Evolutionary conservation across 2,888 invertebrate species (phyloP).

Genomic region (Rugalucina vietnamica): DNA sequence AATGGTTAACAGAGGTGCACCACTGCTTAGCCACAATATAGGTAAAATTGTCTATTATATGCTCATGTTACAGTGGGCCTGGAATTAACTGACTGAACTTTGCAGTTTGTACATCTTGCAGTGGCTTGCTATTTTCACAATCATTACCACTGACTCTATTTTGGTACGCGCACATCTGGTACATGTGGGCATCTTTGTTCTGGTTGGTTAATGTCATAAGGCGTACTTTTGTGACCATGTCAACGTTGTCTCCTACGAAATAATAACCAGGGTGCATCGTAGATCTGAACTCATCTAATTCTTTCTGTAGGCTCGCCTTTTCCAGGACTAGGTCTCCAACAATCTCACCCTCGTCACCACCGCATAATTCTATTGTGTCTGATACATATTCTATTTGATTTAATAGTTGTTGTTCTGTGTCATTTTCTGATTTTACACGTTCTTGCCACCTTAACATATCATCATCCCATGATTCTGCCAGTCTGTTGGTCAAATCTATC

Average conservation of each 20-base stretch:
- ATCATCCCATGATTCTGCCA: neutral
- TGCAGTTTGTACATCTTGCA: slow-evolving; percentile 13
- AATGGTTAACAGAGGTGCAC: neutral
- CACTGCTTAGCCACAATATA: slow-evolving; percentile 21
- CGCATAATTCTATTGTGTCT: neutral
- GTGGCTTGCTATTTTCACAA: slow-evolving; percentile 27
- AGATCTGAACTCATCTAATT: slow-evolving; percentile 24
- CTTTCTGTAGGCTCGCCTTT: neutral
- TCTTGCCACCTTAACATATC: neutral
- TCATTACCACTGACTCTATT: slow-evolving; percentile 42
- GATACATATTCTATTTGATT: neutral
- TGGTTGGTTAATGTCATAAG: slow-evolving; percentile 44
- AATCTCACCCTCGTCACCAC: neutral
- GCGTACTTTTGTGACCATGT: slow-evolving; percentile 48
- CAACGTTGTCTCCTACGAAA: slow-evolving; percentile 60
- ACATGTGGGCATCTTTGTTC: slow-evolving; percentile 51
- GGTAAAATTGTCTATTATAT: slow-evolving; percentile 2
- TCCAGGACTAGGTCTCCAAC: neutral
- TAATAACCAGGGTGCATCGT: slow-evolving; percentile 47
- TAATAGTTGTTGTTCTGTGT: neutral
- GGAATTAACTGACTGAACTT: slow-evolving; percentile 31
- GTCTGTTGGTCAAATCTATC: neutral
- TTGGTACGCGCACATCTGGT: slow-evolving; percentile 45
- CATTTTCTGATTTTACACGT: neutral
- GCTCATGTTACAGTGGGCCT: slow-evolving; percentile 1